Conservation (phyloP, 2,888 invertebrate species). For the Biston stratarius region DNA sequence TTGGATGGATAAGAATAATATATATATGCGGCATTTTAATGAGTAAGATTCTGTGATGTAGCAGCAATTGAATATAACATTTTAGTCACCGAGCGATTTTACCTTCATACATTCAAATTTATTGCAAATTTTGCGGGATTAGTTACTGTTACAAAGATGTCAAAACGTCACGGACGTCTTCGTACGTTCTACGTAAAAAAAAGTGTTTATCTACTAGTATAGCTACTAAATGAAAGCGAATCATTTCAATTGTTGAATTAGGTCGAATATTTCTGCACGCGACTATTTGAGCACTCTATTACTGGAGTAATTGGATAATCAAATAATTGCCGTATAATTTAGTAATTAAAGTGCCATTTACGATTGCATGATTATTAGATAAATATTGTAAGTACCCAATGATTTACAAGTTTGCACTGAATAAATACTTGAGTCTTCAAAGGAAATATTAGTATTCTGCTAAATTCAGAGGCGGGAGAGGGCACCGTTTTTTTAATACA, state of each 20-base stretch:
- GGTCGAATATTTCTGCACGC: slow-evolving; percentile 6
- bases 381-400: neutral
- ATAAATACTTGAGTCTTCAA: neutral
- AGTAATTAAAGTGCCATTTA: slow-evolving; percentile 2
- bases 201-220: neutral
- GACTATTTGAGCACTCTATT: neutral
- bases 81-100: no score
- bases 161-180: no score
- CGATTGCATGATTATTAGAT: slow-evolving; percentile 2
- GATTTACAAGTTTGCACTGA: slow-evolving; percentile 4
- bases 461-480: no score
- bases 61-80: no score
- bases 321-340: slow-evolving; percentile 11
- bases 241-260: neutral
- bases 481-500: no score
- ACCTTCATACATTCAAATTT: no score
- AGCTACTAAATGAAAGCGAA: slow-evolving; percentile 6
- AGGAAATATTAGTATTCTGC: neutral
- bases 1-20: no score
- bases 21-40: no score
- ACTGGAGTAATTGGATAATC: slow-evolving; percentile 3
- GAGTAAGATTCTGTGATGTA: no score
- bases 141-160: no score
- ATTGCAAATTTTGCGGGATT: no score
- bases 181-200: no score